Conservation (phyloP, 2,797 vertebrate species). For the Scomberomorus guttatus region DNA sequence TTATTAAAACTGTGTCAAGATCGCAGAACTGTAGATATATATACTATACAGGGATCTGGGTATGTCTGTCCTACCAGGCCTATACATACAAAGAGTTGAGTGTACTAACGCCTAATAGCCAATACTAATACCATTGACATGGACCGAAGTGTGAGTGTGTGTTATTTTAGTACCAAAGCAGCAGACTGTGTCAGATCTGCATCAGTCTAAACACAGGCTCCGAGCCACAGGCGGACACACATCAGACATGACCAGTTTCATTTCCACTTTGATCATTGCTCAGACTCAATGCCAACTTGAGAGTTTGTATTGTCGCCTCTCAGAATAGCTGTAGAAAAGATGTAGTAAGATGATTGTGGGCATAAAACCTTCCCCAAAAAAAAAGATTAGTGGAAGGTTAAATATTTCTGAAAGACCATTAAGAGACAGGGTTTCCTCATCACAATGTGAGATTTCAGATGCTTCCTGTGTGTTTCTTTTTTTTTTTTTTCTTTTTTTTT, state of each 20-base stretch:
- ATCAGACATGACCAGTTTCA: constrained; percentile 35
- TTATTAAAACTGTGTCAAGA: constrained; percentile 43
- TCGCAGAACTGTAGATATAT: constrained; percentile 23
- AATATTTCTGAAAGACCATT: constrained; percentile 28
- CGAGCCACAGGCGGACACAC: constrained; percentile 27
- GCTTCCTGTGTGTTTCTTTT: constrained; percentile 34
- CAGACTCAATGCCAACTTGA: constrained; percentile 26
- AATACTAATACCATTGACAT: constrained; percentile 15
- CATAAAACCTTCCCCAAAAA: constrained; percentile 8
- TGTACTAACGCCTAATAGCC: constrained; percentile 17
- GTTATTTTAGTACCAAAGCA: constrained; percentile 78
- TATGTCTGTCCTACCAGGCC: constrained; percentile 22
- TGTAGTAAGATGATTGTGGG: constrained; percentile 16
- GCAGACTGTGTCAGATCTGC: constrained; percentile 60
- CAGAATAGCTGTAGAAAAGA: constrained; percentile 24
- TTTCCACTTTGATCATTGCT: constrained; percentile 44
- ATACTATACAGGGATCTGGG: constrained; percentile 1
- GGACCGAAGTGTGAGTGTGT: constrained; percentile 25
- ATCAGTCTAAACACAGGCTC: constrained; percentile 44
- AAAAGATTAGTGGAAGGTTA: not conserved
- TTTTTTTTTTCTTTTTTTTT: constrained; percentile 21
- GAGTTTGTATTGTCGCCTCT: constrained; percentile 38
- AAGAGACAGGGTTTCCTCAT: constrained; percentile 53
- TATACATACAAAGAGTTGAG: constrained; percentile 14
- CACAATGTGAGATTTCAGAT: constrained; percentile 41